Evolutionary conservation across 2,797 vertebrate species (phyloP).

Genomic region (Muraenolepis orangiensis): DNA sequence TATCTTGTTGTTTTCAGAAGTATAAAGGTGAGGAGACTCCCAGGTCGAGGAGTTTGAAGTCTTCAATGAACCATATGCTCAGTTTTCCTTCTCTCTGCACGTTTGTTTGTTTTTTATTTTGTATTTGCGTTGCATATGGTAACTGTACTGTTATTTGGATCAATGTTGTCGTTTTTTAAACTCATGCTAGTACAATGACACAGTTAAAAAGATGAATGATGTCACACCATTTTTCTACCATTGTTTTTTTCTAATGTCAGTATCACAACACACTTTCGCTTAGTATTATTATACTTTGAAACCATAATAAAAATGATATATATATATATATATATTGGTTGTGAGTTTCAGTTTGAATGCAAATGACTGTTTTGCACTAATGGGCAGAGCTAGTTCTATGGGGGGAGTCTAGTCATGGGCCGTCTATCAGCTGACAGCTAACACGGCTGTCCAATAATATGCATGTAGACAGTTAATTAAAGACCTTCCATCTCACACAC

Average conservation of each 20-base stretch:
- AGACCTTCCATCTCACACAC: no score
- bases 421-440: no score
- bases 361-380: no score
- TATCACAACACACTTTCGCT: neutral
- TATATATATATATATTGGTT: neutral
- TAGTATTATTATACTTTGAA: neutral
- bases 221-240: neutral
- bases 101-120: conserved; percentile 24
- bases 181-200: neutral
- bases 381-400: no score
- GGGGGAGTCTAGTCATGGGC: no score
- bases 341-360: neutral
- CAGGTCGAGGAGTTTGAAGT: neutral
- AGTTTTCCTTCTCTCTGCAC: neutral
- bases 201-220: neutral
- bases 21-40: neutral
- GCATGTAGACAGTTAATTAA: no score
- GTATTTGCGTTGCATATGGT: conserved; percentile 6
- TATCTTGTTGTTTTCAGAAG: neutral
- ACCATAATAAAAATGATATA: neutral
- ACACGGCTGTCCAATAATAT: no score
- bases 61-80: neutral
- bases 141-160: neutral
- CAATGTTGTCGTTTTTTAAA: neutral
- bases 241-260: neutral